Base-by-base conservation (phyloP, 2,797 vertebrate species). In the Calcarius lapponicus region DNA sequence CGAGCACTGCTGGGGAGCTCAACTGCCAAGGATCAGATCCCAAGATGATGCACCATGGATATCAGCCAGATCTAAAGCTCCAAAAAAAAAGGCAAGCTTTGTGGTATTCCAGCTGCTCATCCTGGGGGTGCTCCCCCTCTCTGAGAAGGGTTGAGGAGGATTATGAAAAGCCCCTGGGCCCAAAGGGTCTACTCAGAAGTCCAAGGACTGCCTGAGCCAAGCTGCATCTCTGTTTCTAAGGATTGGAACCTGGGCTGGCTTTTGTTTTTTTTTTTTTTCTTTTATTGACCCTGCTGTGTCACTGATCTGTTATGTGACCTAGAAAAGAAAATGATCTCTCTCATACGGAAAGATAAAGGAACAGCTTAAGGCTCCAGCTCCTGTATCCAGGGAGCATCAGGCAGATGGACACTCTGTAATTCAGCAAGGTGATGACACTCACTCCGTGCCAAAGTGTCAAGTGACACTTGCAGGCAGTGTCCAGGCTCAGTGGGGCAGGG, bases 351-450 rank as follows among this genome's bases (percentile, higher is more conserved):
- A 76, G 74, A 79, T 67, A 93, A 80, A 92, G 57, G 61, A 85
- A 87, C 72, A 92, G 92, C 94, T 95, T 91, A 91, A 91, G 78
- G 88, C 90, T 85, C 72, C 84, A 60, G 85, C 56, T 92, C 72
- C 62, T 43, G n/a, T 57, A 54, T 50, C 61, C 24, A 48, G 73
- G 80, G 43, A 70, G 80, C 36, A 60, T 17, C 9, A 42, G 88
- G 76, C 96, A 97, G 93, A 94, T 93, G 96, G 95, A 58, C 2
- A 1, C n/a, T 29, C 21, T 8, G 13, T 56, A 74, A 76, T 6
- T 42, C 47, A 79, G 66, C 90, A 69, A 86, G 80, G 87, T 72
- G 93, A 43, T 47, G 86, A 81, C 51, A 9, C n/a, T 72, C 4
- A 0, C 67, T 58, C 83, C 3, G 73, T 0, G 90, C 94, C 94